phyloP scores from a whole-genome alignment of 2,888 invertebrate genomes.

The Melanchra persicariae region DNA sequence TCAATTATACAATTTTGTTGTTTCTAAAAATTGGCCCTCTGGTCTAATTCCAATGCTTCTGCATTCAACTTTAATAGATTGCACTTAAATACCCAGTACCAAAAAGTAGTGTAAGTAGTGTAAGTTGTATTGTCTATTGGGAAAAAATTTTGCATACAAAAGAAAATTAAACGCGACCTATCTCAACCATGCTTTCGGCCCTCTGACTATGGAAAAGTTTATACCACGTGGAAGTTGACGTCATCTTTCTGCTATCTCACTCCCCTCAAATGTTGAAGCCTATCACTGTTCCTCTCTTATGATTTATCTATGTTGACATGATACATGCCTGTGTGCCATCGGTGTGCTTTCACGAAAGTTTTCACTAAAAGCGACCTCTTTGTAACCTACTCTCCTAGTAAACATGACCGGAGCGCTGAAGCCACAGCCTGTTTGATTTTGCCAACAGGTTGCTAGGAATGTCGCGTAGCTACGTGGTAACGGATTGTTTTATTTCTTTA shows the following conservation, averaged over 20 bases:
- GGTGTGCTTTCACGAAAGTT: too few relatives aligned
- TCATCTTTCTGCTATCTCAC: background rate
- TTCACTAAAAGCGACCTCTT: background rate
- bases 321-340: background rate
- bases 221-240: too few relatives aligned
- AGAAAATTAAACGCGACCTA: too few relatives aligned
- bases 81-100: too few relatives aligned
- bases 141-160: too few relatives aligned
- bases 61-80: too few relatives aligned
- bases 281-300: background rate
- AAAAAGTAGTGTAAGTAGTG: too few relatives aligned
- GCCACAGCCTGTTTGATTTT: background rate
- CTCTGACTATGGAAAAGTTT: background rate
- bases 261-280: background rate
- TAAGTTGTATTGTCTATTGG: too few relatives aligned
- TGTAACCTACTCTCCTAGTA: background rate
- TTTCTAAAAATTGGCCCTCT: too few relatives aligned
- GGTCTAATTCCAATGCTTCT: too few relatives aligned
- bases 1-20: too few relatives aligned
- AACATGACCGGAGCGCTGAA: conserved; percentile 2
- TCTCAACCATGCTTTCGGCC: too few relatives aligned
- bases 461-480: background rate
- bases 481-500: background rate
- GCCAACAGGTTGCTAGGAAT: background rate
- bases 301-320: background rate